Conservation (phyloP, 2,888 invertebrate genomes). For the Ellobium chinense region DNA sequence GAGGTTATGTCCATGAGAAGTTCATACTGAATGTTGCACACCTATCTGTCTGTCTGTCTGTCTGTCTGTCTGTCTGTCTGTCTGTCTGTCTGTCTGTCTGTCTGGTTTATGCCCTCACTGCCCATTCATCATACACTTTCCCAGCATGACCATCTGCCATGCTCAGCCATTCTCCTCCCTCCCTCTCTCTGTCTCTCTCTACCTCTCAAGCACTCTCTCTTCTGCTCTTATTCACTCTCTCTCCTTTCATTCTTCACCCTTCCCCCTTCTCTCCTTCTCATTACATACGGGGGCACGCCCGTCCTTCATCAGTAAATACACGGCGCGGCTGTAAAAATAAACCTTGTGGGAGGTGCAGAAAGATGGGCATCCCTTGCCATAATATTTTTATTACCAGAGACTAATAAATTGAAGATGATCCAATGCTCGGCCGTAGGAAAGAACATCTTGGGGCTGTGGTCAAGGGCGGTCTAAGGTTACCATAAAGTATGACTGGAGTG, state of each 20-base stretch:
- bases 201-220: background rate
- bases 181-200: background rate
- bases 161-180: background rate
- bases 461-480: background rate
- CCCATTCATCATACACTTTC: no score
- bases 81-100: no score
- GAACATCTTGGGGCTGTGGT: background rate
- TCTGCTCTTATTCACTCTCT: background rate
- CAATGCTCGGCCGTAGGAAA: background rate
- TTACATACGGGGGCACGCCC: background rate
- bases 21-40: no score
- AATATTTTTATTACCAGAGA: background rate
- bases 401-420: background rate
- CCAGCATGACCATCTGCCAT: no score
- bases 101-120: no score
- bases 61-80: no score
- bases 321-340: background rate
- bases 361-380: background rate
- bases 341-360: background rate
- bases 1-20: no score
- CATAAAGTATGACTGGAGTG: no score
- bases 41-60: no score
- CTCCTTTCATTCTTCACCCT: background rate
- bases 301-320: background rate
- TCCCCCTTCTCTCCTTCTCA: background rate